A percentile compares a stretch with the other conserved stretches of the same genome.
These are phyloP conservation scores for Dioctria rufipes DNA, from an alignment of 2,888 invertebrate species.

Conservation along the genomic window DNA sequence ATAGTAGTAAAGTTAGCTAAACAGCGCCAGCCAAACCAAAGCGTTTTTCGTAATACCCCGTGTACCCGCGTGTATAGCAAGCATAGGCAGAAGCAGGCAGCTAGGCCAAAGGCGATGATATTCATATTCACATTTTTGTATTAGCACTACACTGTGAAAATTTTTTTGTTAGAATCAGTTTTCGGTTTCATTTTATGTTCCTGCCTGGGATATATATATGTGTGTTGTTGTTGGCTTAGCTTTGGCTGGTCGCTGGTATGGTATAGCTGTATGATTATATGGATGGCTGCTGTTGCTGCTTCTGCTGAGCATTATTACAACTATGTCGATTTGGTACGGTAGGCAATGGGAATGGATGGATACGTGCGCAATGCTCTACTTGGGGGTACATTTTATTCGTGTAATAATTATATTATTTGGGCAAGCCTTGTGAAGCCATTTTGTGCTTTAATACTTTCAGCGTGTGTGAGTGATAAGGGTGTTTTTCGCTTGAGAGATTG, in stretches of 20 bases:
- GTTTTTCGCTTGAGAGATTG: not conserved
- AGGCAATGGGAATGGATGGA: not conserved
- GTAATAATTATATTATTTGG: constrained; percentile 14
- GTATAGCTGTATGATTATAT: no score
- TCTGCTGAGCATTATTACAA: not conserved
- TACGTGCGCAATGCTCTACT: constrained; percentile 47
- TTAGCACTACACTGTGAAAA: constrained; percentile 11
- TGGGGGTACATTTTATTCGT: not conserved
- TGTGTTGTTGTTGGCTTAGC: not conserved
- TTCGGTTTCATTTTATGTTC: constrained; percentile 18
- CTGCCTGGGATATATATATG: no score
- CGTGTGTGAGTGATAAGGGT: constrained; percentile 15
- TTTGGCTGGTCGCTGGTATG: not conserved
- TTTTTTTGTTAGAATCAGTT: not conserved
- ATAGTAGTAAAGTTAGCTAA: no score
- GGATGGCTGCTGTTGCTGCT: not conserved
- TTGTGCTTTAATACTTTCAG: constrained; percentile 27
- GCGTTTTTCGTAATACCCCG: no score
- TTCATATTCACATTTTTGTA: not conserved
- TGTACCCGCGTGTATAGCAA: not conserved
- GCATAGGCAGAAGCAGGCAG: not conserved
- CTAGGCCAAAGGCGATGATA: not conserved
- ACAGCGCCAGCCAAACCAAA: not conserved
- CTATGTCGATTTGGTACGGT: not conserved
- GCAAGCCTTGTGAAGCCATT: constrained; percentile 28